A percentile compares a stretch with the other conserved stretches of the same genome.
Evolutionary conservation across 2,113 vertebrate species (phyloP).

Genomic region (Trogon melanurus): DNA sequence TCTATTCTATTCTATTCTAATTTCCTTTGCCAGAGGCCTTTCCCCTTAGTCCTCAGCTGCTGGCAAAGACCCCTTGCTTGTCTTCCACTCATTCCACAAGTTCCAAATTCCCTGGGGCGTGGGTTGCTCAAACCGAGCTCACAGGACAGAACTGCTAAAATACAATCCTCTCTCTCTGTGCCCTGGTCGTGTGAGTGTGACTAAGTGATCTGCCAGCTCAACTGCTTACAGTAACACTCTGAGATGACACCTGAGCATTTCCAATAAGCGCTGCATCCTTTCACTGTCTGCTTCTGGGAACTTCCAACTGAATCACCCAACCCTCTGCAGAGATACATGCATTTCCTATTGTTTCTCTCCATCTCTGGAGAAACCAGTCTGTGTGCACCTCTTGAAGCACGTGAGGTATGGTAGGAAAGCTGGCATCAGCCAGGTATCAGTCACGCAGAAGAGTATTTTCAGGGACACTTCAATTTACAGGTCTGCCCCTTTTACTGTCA

Average conservation of each 20-base stretch:
- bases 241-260: conserved; percentile 43
- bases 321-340: neutral
- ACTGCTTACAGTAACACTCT: accelerated
- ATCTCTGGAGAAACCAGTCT: neutral
- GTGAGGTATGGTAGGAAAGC: neutral
- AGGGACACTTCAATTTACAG: neutral
- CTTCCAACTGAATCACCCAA: conserved; percentile 19
- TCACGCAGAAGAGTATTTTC: neutral
- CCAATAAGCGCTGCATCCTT: conserved; percentile 6
- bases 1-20: neutral
- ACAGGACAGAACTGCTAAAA: neutral
- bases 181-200: neutral
- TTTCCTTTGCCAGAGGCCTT: neutral
- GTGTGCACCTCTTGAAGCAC: neutral
- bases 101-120: neutral
- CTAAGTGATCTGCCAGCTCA: neutral
- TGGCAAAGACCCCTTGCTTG: neutral
- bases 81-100: neutral
- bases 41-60: neutral
- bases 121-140: neutral
- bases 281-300: conserved; percentile 20
- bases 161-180: neutral
- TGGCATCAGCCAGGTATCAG: neutral
- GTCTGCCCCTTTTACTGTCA: neutral
- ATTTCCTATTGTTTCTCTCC: neutral